Conservation (phyloP, 2,113 vertebrate genomes). For the Siniperca chuatsi region DNA sequence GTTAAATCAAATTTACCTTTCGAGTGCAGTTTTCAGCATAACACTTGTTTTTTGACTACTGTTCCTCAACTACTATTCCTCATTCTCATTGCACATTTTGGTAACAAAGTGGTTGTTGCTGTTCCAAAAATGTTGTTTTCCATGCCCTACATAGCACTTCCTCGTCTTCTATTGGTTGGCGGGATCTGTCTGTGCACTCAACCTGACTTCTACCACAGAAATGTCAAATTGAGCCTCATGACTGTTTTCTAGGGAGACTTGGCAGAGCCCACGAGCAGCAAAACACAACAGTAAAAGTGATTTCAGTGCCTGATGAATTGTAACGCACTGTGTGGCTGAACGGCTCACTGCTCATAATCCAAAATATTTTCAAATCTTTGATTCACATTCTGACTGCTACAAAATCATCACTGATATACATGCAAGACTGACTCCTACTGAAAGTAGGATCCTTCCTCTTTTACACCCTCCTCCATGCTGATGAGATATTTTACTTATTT, state of each 20-base stretch:
- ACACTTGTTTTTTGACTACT: neutral
- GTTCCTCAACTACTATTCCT: constrained; percentile 14
- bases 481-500: constrained; percentile 23
- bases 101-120: constrained; percentile 2
- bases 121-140: neutral
- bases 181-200: neutral
- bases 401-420: constrained; percentile 9
- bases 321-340: neutral
- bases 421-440: neutral
- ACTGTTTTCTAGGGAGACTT: constrained; percentile 39
- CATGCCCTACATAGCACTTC: neutral
- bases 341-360: constrained; percentile 24
- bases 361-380: constrained; percentile 12
- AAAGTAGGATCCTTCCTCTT: constrained; percentile 12
- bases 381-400: constrained; percentile 13
- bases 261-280: constrained; percentile 22
- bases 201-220: constrained; percentile 24
- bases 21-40: neutral
- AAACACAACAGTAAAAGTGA: constrained; percentile 46
- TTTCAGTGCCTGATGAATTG: constrained; percentile 46
- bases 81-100: constrained; percentile 1
- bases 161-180: neutral
- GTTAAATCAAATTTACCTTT: neutral
- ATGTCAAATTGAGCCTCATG: constrained; percentile 44
- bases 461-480: neutral